These are phyloP conservation scores for Eupithecia insigniata DNA, from an alignment of 2,888 invertebrate species.

Conservation along the genomic window DNA sequence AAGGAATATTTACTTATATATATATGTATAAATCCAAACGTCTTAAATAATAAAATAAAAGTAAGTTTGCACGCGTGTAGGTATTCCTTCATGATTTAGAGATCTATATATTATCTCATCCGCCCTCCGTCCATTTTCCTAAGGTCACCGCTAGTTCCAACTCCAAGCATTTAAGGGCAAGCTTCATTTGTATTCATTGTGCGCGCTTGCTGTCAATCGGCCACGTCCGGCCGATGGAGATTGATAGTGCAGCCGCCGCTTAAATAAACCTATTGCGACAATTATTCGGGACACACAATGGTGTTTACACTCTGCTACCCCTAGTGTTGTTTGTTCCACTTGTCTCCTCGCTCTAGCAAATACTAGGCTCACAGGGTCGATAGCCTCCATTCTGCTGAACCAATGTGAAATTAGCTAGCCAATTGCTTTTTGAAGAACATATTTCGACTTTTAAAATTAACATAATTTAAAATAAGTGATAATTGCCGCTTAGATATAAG, in stretches of 20 bases:
- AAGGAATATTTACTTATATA: no score
- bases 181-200: conserved; percentile 66
- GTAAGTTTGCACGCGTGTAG: background rate
- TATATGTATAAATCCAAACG: background rate
- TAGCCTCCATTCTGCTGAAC: background rate
- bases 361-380: background rate
- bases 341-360: background rate
- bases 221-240: conserved; percentile 61
- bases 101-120: background rate
- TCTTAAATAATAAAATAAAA: background rate
- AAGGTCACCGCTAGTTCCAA: conserved; percentile 16
- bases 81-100: background rate
- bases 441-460: no score
- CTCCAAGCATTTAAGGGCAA: conserved; percentile 50
- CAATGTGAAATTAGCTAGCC: background rate
- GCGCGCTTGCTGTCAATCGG: conserved; percentile 60
- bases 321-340: conserved; percentile 4
- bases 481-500: no score
- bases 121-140: background rate
- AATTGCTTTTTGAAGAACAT: background rate
- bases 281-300: conserved; percentile 45
- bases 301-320: conserved; percentile 31
- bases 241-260: conserved; percentile 57
- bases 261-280: conserved; percentile 55
- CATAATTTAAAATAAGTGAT: no score